Evolutionary conservation across 1,140 invertebrate species (phyloP).

Genomic region (Drosophila athabasca): DNA sequence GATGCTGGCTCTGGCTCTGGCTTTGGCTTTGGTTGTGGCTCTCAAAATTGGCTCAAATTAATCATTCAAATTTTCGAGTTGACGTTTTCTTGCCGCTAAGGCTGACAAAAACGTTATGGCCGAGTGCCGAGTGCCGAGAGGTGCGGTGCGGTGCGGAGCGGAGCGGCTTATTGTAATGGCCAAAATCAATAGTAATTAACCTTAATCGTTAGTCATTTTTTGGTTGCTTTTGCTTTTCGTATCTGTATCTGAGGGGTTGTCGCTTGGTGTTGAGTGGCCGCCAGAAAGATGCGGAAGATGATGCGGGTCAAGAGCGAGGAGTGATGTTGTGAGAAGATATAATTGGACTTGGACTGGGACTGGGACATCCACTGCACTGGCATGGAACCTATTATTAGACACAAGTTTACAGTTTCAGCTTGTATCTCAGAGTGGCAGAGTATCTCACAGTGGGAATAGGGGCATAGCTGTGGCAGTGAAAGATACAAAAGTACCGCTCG

Average conservation of each 20-base stretch:
- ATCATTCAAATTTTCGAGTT: slow-evolving; percentile 69
- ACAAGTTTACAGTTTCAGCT: background rate
- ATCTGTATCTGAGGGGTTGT: slow-evolving; percentile 7
- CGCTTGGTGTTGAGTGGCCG: slow-evolving; percentile 44
- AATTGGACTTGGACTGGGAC: slow-evolving; percentile 34
- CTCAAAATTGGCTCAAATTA: slow-evolving; percentile 67
- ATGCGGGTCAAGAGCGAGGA: slow-evolving; percentile 45
- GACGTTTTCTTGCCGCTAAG: slow-evolving; percentile 51
- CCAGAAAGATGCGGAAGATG: slow-evolving; percentile 25
- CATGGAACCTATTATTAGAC: slow-evolving; percentile 11
- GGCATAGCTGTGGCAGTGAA: too few species aligned
- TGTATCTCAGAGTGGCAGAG: background rate
- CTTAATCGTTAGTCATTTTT: slow-evolving; percentile 67
- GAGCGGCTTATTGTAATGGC: slow-evolving; percentile 40
- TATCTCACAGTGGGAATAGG: too few species aligned
- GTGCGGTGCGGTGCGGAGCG: background rate
- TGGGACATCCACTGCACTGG: slow-evolving; percentile 19
- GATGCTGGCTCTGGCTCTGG: slow-evolving; percentile 5
- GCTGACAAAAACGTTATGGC: slow-evolving; percentile 50
- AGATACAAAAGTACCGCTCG: too few species aligned
- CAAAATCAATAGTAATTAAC: slow-evolving; percentile 82
- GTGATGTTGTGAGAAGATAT: slow-evolving; percentile 4
- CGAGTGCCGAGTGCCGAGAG: too few species aligned
- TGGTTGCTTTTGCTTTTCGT: slow-evolving; percentile 17
- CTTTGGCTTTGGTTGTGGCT: slow-evolving; percentile 21